A percentile compares a stretch with the other conserved stretches of the same genome.
These are phyloP conservation scores for Amphiura filiformis DNA, from an alignment of 35 echinoderm and acorn worm species.

Conservation along the genomic window DNA sequence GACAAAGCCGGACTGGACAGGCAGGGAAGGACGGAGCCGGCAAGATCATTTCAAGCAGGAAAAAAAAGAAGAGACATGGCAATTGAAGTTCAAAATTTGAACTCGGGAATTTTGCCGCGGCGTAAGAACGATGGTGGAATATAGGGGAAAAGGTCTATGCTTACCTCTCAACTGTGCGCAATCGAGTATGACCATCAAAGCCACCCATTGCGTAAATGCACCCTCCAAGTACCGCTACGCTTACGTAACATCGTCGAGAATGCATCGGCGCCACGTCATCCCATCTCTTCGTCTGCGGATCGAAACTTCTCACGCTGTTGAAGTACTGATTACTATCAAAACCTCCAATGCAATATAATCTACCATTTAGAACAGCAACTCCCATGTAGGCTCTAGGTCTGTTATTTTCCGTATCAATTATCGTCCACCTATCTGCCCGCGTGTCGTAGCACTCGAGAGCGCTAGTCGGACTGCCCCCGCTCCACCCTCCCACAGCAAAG, in stretches of 20 bases:
- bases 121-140: no score
- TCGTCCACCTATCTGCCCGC: conserved; percentile 89
- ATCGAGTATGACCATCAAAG: conserved; percentile 90
- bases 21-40: no score
- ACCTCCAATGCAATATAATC: conserved; percentile 75
- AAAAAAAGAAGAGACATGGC: no score
- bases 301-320: conserved; percentile 94
- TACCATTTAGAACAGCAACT: conserved; percentile 72
- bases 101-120: no score
- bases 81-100: no score
- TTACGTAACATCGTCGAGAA: conserved; percentile 93
- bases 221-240: conserved; percentile 66
- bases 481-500: conserved; percentile 95
- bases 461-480: conserved; percentile 95
- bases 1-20: no score
- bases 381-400: conserved; percentile 91
- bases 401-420: conserved; percentile 84
- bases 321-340: conserved; percentile 99
- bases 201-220: conserved; percentile 95
- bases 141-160: no score
- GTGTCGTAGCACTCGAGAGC: conserved; percentile 97
- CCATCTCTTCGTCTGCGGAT: conserved; percentile 79
- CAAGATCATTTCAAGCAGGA: no score
- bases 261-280: conserved; percentile 90
- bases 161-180: conserved; percentile 86